Base-by-base conservation (phyloP, 2,888 invertebrate species). In the Epinotia bilunana region DNA sequence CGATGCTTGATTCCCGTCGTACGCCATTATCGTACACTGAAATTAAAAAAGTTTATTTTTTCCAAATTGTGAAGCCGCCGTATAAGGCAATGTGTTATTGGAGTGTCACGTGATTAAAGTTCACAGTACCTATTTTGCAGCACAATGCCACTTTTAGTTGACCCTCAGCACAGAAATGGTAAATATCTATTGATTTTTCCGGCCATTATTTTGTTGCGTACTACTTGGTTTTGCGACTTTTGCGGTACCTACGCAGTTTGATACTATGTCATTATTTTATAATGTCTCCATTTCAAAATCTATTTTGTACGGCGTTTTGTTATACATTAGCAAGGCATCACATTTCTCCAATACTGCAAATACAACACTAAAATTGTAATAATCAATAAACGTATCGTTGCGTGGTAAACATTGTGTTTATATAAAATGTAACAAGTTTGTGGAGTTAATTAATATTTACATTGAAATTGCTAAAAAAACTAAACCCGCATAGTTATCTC, bases 171-270 rank as follows among this genome's bases (percentile, higher is more conserved):
- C 80, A 87, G 84, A 86, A 91, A 88, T 89, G 94, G 94, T 94
- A 92, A 93, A 84, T 93, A 94, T 94, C 86, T 93, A 93, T 91
- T 91, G 81, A 83, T 83, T 79, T 84, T 82, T 82, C 83, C 89
- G 83, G 91, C 92, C 92, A 92, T 92, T 88, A 84, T 80, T 79
- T 80, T 78, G 78, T 78, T 68, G 76, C 76, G 72, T 76, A 49
- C 60, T 53, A 39, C 46, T 39, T 43, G 63, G n/a, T 23, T 39
- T 61, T 73, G 55, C 61, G 68, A 43, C n/a, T n/a, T n/a, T n/a
- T n/a, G n/a, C n/a, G n/a, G n/a, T n/a, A n/a, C n/a, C n/a, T 65
- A 73, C 68, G 67, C 67, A 28, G 53, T 53, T 57, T 55, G 55
- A 57, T 57, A 63, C 57, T 69, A 28, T 53, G 61, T 73, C 9